These are phyloP conservation scores for Paramuricea clavata DNA, from an alignment of 92 coral and sea anemone genomes.

Conservation along the genomic window DNA sequence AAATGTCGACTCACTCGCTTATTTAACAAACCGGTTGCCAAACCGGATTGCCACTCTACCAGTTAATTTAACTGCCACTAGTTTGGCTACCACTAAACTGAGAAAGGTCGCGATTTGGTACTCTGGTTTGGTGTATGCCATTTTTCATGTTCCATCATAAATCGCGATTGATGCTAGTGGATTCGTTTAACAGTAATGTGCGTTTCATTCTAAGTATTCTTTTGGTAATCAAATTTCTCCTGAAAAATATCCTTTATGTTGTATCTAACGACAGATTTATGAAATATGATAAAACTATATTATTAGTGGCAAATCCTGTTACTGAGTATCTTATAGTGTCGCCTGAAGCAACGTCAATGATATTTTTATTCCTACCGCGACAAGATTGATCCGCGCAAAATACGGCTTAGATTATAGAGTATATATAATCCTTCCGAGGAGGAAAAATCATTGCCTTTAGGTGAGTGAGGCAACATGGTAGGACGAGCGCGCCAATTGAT, in stretches of 20 bases:
- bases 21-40: too few species aligned
- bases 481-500: neutral
- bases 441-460: neutral
- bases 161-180: neutral
- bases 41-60: neutral
- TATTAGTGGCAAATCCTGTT: neutral
- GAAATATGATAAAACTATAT: neutral
- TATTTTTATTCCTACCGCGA: constrained; percentile 2
- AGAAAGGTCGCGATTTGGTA: neutral
- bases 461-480: neutral
- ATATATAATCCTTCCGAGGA: neutral
- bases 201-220: neutral
- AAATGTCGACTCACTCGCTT: too few species aligned
- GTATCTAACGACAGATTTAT: neutral
- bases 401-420: neutral
- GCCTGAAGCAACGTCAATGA: constrained; percentile 43
- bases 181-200: neutral
- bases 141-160: neutral
- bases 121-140: neutral
- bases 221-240: too few species aligned
- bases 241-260: neutral
- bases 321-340: neutral
- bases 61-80: too few species aligned
- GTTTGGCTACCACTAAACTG: too few species aligned
- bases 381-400: constrained; percentile 20